These are phyloP conservation scores for Bombyx huttoni DNA, from an alignment of 2,888 invertebrate genomes.

Conservation along the genomic window DNA sequence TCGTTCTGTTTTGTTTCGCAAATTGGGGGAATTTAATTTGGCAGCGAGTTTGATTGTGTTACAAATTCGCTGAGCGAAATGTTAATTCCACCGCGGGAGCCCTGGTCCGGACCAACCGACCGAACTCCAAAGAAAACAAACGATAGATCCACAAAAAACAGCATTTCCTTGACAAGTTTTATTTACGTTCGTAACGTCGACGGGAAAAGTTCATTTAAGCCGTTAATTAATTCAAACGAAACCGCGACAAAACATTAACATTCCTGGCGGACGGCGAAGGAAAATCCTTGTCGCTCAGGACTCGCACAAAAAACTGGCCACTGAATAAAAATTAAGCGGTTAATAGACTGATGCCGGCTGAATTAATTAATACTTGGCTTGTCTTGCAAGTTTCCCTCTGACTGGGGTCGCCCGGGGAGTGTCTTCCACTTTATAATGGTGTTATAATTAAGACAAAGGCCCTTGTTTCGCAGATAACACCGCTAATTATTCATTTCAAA, in stretches of 20 bases:
- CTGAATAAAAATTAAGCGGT: slow-evolving; percentile 64
- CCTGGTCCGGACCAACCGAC: slow-evolving; percentile 43
- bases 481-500: slow-evolving; percentile 58
- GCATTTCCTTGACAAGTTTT: slow-evolving; percentile 69
- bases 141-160: slow-evolving; percentile 58
- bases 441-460: slow-evolving; percentile 65
- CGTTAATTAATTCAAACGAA: slow-evolving; percentile 72
- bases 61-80: slow-evolving; percentile 28
- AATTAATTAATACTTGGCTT: slow-evolving; percentile 65
- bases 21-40: slow-evolving; percentile 51
- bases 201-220: slow-evolving; percentile 58
- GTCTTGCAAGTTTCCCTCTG: slow-evolving; percentile 50
- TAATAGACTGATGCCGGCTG: slow-evolving; percentile 54
- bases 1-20: slow-evolving; percentile 39
- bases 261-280: slow-evolving; percentile 40
- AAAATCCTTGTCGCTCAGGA: slow-evolving; percentile 47
- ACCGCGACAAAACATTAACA: slow-evolving; percentile 67
- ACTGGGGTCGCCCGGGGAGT: slow-evolving; percentile 47
- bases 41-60: slow-evolving; percentile 35
- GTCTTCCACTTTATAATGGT: slow-evolving; percentile 50
- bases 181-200: slow-evolving; percentile 68
- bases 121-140: slow-evolving; percentile 59
- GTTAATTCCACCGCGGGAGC: slow-evolving; percentile 36
- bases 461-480: slow-evolving; percentile 49
- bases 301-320: slow-evolving; percentile 34